Evolutionary conservation across 1,140 invertebrate genomes (phyloP).

Genomic region (Ooceraea biroi): DNA sequence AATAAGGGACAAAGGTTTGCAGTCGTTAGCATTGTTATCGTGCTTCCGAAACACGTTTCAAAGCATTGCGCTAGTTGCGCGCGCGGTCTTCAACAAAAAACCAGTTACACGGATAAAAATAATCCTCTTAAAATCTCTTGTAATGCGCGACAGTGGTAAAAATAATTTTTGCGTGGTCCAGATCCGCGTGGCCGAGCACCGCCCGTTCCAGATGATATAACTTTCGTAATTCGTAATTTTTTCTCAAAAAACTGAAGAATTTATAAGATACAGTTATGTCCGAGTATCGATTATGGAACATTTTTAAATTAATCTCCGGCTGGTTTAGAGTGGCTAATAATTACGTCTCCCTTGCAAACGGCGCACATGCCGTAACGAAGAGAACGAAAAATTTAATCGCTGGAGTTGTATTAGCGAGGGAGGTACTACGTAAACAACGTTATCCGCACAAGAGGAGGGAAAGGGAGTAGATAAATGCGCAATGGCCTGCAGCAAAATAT

Average conservation of each 20-base stretch:
- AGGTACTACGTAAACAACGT: conserved; percentile 12
- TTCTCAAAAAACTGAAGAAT: too few relatives aligned
- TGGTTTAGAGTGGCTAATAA: background rate
- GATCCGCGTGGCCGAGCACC: background rate
- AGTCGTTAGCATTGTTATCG: conserved; percentile 16
- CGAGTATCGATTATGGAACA: too few relatives aligned
- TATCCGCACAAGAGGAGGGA: background rate
- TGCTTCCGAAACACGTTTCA: conserved; percentile 24
- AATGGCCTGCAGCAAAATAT: conserved; percentile 24
- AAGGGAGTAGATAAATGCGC: conserved; percentile 37
- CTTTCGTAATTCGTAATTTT: background rate
- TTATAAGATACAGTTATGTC: too few relatives aligned
- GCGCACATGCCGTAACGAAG: background rate
- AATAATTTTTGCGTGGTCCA: too few relatives aligned
- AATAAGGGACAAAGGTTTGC: conserved; percentile 2
- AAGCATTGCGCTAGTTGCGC: background rate
- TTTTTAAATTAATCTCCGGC: background rate
- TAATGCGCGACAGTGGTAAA: background rate
- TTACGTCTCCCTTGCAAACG: conserved; percentile 1
- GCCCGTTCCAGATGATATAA: too few relatives aligned
- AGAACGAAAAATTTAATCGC: conserved; percentile 32
- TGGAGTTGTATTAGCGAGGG: background rate
- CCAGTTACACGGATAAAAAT: background rate
- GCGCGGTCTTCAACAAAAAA: background rate
- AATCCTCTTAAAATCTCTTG: background rate